Percentiles rank a stretch among this genome's conserved stretches.
Evolutionary conservation across 2,113 vertebrate species (phyloP).

Genomic region (Xerus inauris): DNA sequence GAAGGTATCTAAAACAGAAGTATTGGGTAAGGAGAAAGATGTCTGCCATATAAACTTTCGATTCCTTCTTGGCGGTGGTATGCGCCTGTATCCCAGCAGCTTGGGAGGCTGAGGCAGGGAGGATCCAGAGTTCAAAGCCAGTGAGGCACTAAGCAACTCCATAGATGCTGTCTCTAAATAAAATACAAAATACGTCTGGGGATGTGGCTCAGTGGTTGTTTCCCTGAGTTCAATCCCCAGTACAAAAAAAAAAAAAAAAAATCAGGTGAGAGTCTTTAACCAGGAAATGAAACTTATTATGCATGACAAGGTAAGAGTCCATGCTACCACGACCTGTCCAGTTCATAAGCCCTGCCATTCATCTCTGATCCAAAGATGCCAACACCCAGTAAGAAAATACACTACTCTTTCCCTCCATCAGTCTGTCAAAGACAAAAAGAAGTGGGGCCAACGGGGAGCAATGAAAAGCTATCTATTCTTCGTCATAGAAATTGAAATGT

Average conservation of each 20-base stretch:
- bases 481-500: not conserved
- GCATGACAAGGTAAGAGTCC: not conserved
- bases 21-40: not conserved
- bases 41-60: not conserved
- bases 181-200: too few species aligned
- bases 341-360: not conserved
- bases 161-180: too few species aligned
- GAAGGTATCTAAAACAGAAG: not conserved
- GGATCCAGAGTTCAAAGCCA: too few species aligned
- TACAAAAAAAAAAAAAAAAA: not conserved
- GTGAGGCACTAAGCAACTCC: too few species aligned
- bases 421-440: not conserved
- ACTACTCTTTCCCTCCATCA: not conserved
- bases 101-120: too few species aligned
- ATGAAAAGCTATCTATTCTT: not conserved
- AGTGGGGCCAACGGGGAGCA: not conserved
- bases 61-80: not conserved
- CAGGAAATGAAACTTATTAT: not conserved
- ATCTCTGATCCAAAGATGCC: not conserved
- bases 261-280: not conserved
- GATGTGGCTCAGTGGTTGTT: too few species aligned
- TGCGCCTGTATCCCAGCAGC: too few species aligned
- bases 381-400: not conserved
- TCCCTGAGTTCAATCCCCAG: too few species aligned
- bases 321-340: accelerated